Evolutionary conservation across 2,888 invertebrate genomes (phyloP), one percentile per base, ranked within the genome.

Genomic region (Neoitamus cyanurus): DNA sequence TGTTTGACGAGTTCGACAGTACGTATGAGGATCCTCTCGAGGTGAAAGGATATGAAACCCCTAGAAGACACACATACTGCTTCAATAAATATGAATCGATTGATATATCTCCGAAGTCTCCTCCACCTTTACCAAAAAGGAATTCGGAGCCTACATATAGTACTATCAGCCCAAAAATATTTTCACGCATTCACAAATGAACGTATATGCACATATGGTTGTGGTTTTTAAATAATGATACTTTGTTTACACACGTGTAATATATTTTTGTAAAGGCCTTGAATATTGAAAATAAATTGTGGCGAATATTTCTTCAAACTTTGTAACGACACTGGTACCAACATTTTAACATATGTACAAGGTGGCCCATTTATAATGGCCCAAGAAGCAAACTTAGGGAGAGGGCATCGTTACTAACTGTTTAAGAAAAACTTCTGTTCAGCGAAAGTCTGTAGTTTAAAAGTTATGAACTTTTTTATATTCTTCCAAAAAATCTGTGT

Each of bases 71-170:
- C 73, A 86, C 86, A 3, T 58, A 58, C 34, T 58, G 58, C 3
- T 80, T 68, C 13, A 37, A 80, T 20, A 48, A 34, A 68, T 48
- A 31, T n/a, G 80, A 58, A 15, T 30, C 20, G 31, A 34, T 48
- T 3, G 80, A 80, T 15, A 87, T 84, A 28, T 88, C 87, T 72
- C 89, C 89, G 0, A 84, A 83, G 5, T 88, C 88, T 4, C 90
- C 90, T 9, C 90, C 90, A 13, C 90, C 90, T 1, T 83, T 90
- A 73, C 90, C 90, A 0, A 90, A 90, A 86, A 88, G 90, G 5
- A 90, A 90, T 37, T 88, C 88, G 0, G 86, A 72, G 28, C 84
- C 83, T 68, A 78, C 82, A 30, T 80, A 85, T 37, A 80, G 75
- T 75, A 34, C 37, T 5, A 20, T 75, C 6, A 15, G 0, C 20